Evolutionary conservation across 2,797 vertebrate genomes (phyloP).

Genomic region (Gymnothorax reevesii): DNA sequence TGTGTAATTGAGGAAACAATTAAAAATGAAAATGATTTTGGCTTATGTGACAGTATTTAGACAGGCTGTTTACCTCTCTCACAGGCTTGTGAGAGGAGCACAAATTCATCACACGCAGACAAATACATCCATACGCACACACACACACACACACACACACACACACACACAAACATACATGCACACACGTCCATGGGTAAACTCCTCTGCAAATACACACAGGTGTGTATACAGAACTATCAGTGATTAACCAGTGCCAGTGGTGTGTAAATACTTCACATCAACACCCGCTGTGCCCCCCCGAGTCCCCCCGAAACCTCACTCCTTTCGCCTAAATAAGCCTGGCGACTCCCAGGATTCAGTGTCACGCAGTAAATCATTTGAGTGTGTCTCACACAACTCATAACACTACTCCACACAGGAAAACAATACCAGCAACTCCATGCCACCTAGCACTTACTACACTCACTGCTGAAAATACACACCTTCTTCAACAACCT

Average conservation of each 20-base stretch:
- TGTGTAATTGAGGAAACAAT: constrained; percentile 57
- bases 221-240: neutral
- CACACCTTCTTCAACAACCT: neutral
- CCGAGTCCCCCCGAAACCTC: neutral
- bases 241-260: neutral
- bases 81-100: neutral
- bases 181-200: neutral
- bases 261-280: neutral
- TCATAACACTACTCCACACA: constrained; percentile 60
- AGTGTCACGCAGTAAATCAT: constrained; percentile 51
- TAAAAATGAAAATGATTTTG: constrained; percentile 73
- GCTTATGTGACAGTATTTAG: constrained; percentile 74
- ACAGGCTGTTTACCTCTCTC: constrained; percentile 45
- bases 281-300: neutral
- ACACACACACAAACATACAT: neutral
- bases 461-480: neutral
- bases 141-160: neutral
- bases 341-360: constrained; percentile 48
- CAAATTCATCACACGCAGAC: neutral
- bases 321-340: constrained; percentile 56
- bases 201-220: neutral
- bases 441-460: neutral
- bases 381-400: constrained; percentile 75
- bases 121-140: neutral
- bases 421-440: constrained; percentile 60